phyloP scores from a whole-genome alignment of 2,888 invertebrate species.

The Lasioglossum vierecki region DNA sequence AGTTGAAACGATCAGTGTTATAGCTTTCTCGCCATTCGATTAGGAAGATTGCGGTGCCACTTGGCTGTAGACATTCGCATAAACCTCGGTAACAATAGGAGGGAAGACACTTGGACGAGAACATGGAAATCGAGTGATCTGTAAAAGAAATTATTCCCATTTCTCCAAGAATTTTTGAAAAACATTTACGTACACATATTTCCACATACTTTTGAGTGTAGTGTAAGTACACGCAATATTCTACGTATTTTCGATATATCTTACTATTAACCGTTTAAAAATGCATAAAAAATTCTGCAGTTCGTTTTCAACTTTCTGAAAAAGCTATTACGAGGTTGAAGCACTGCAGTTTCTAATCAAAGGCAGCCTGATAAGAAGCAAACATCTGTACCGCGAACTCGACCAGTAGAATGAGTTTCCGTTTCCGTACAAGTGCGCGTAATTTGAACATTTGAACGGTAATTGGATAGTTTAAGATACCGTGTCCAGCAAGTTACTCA shows the following conservation, averaged over 20 bases:
- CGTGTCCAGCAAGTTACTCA: constrained; percentile 52
- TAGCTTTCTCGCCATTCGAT: constrained; percentile 21
- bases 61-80: neutral
- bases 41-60: constrained; percentile 36
- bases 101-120: neutral
- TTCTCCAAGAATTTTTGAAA: neutral
- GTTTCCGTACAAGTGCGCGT: constrained; percentile 53
- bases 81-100: neutral
- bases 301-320: neutral
- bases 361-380: constrained; percentile 27
- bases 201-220: too few species aligned
- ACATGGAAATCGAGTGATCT: neutral
- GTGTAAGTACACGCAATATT: too few species aligned
- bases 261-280: neutral
- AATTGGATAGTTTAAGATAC: constrained; percentile 59
- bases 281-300: neutral
- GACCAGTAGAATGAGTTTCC: constrained; percentile 50
- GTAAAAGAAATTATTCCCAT: neutral
- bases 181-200: neutral
- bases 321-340: neutral
- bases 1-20: constrained; percentile 49
- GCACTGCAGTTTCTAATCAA: constrained; percentile 6
- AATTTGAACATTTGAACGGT: constrained; percentile 58
- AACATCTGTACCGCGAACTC: constrained; percentile 13
- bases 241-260: too few species aligned